Base-by-base conservation (phyloP, 2,113 vertebrate genomes). In the Bos indicus region DNA sequence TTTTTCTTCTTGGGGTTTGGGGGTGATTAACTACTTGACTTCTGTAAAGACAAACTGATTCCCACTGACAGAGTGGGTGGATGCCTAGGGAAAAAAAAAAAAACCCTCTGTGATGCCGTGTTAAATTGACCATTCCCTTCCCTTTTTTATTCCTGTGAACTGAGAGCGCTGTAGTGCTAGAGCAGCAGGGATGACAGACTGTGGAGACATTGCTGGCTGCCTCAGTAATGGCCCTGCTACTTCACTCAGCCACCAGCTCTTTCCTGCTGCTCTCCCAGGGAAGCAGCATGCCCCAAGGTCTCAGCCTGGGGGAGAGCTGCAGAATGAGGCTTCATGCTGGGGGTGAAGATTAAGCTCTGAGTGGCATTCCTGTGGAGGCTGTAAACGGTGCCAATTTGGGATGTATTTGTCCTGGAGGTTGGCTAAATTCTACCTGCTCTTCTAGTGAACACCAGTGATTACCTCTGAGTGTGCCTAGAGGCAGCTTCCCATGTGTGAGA, bases 101-200 rank as follows among this genome's bases (percentile, higher is more conserved):
- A 13, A 74, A 1, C 21, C 54, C 81, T 77, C 51, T 84, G 92
- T 96, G 97, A 97, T 83, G 96, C 98, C 98, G 74, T 90, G 96
- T 95, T 98, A 98, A 98, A 98, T 84, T 74, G 91, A 7, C 19
- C 64, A 13, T 77, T 90, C 74, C 26, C 14, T 64, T 40, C 67
- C 48, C 51, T 95, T 98, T 81, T 97, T 96, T 67, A 93, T 92
- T 94, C 52, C 43, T 90, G 8, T 94, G 43, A 82, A 87, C 21
- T 36, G 62, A 56, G 62, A 96, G 83, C 33, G 23, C 23, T n/a
- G 28, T 81, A 78, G 77, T 48, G 83, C 82, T 56, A 77, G 62
- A 40, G 0, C 94, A 57, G 67, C 71, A 46, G 96, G 97, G 40
- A 0, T 0, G 30, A 48, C 48, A 80, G 57, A 21, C 26, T 8